Evolutionary conservation across 2,888 invertebrate species (phyloP).

Genomic region (Geotrupes spiniger): DNA sequence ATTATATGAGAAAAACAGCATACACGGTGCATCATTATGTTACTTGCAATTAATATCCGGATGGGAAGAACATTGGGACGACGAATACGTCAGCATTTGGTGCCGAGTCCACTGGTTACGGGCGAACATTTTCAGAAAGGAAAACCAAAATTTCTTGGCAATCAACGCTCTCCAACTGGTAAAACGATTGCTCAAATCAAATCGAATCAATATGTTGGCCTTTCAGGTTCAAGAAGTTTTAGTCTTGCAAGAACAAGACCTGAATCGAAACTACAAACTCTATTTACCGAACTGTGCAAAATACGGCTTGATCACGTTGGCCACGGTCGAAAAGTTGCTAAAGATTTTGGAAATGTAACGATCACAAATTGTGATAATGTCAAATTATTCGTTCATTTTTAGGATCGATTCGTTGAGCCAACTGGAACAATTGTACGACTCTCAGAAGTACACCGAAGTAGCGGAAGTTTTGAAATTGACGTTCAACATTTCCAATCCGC

Average conservation of each 20-base stretch:
- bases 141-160: conserved; percentile 53
- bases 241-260: conserved; percentile 31
- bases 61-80: conserved; percentile 49
- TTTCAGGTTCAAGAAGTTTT: conserved; percentile 36
- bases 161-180: conserved; percentile 53
- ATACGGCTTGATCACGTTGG: conserved; percentile 51
- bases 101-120: conserved; percentile 57
- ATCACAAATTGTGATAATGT: no score
- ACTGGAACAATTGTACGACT: conserved; percentile 65
- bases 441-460: conserved; percentile 63
- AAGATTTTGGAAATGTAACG: conserved; percentile 54
- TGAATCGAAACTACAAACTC: conserved; percentile 42
- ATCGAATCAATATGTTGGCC: conserved; percentile 1
- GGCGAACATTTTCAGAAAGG: conserved; percentile 54
- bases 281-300: conserved; percentile 56
- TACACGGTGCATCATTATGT: conserved; percentile 52
- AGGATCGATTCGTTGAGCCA: conserved; percentile 59
- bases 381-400: conserved; percentile 22
- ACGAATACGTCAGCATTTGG: conserved; percentile 50
- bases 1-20: conserved; percentile 1
- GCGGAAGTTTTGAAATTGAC: conserved; percentile 66
- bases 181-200: conserved; percentile 31
- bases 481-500: conserved; percentile 50
- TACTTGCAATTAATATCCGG: conserved; percentile 52
- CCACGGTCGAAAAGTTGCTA: conserved; percentile 51